A percentile compares a stretch with the other conserved stretches of the same genome.
These are phyloP conservation scores for Eretmocerus hayati DNA, from an alignment of 2,888 invertebrate genomes.

Conservation along the genomic window DNA sequence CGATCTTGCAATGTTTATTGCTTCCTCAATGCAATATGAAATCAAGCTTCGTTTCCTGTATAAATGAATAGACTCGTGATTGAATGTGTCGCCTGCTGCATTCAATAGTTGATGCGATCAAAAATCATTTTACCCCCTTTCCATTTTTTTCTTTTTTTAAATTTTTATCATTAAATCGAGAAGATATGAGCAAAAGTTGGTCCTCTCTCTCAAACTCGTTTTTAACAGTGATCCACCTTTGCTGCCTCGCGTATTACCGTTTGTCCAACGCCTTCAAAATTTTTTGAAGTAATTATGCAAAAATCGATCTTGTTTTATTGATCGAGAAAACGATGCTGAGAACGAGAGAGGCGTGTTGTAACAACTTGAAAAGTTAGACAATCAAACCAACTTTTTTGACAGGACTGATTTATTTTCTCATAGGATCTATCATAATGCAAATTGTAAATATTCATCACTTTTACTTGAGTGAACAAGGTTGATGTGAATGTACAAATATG, in stretches of 20 bases:
- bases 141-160: no score
- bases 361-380: constrained; percentile 34
- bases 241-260: background rate
- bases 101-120: no score
- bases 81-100: no score
- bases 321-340: constrained; percentile 2
- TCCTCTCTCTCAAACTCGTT: constrained; percentile 15
- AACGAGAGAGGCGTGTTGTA: constrained; percentile 7
- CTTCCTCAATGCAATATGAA: no score
- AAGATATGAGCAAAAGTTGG: constrained; percentile 19
- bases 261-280: background rate
- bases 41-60: no score
- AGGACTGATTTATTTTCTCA: constrained; percentile 34
- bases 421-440: background rate
- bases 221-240: background rate
- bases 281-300: background rate
- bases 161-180: constrained; percentile 21
- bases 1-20: no score
- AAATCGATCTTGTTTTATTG: no score
- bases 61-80: no score
- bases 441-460: constrained; percentile 46
- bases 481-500: constrained; percentile 20
- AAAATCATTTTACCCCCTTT: no score
- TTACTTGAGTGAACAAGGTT: constrained; percentile 21
- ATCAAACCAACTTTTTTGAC: constrained; percentile 37